These are phyloP conservation scores for Drosophila triauraria DNA, from an alignment of 1,140 invertebrate species.

Conservation along the genomic window DNA sequence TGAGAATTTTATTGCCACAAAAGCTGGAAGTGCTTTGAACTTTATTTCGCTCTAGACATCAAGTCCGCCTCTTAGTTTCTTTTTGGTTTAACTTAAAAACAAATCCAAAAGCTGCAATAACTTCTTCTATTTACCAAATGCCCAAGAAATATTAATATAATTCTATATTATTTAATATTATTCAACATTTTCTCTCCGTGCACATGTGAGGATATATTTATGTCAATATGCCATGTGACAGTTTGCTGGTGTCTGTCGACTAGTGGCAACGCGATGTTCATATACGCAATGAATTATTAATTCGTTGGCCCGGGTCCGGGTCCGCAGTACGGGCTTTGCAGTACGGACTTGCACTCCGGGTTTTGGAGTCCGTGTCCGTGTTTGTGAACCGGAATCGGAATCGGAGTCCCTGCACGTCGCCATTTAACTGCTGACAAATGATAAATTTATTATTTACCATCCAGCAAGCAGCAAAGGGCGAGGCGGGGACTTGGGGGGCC, in stretches of 20 bases:
- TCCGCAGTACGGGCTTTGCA: constrained; percentile 17
- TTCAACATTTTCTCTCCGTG: neutral
- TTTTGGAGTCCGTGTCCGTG: constrained; percentile 27
- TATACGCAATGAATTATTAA: constrained; percentile 84
- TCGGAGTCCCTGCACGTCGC: constrained; percentile 48
- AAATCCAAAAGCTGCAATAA: no score
- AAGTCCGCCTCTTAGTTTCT: no score
- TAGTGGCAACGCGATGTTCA: constrained; percentile 69
- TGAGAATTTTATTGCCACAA: no score
- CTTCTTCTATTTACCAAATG: neutral
- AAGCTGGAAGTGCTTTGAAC: no score
- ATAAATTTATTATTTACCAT: constrained; percentile 84
- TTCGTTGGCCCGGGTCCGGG: constrained; percentile 65
- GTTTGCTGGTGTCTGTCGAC: constrained; percentile 63
- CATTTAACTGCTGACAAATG: constrained; percentile 84
- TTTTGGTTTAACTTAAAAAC: no score
- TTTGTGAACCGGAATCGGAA: constrained; percentile 36
- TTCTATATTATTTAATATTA: neutral
- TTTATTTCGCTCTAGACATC: no score
- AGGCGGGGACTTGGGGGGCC: neutral
- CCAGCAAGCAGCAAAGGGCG: constrained; percentile 29
- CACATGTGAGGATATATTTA: constrained; percentile 24
- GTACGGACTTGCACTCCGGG: constrained; percentile 9
- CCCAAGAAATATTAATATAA: neutral
- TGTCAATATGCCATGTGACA: constrained; percentile 74